Evolutionary conservation across 2,888 invertebrate genomes (phyloP), one percentile per base, ranked within the genome.

Genomic region (Scelioninae gen. 2): DNA sequence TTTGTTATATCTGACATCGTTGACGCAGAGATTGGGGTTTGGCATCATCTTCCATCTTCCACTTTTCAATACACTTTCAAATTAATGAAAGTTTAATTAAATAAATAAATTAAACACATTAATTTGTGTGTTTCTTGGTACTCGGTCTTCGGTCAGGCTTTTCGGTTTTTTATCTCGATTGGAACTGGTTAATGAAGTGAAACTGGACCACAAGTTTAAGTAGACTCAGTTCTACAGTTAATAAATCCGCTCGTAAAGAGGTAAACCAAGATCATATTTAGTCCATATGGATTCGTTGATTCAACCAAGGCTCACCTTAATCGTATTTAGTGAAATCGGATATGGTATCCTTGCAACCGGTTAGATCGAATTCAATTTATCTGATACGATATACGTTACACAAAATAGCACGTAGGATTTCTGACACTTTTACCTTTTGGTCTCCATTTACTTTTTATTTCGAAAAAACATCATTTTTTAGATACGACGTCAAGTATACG

Each of bases 1-100:
- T 69, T 69, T 53, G 68, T 53, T 53, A 46, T 53, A 60, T 53
- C 68, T 60, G 22, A 53, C 37, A 45, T 55, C 65, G 15, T 16
- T 22, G 52, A 39, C 9, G 1, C 19, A 48, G 46, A 28, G 45
- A 45, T 53, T 28, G 2, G 35, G 13, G 22, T 43, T n/a, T n/a
- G 9, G 13, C 1, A 43, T 50, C 31, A 19, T 41, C 28, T 39
- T 2, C 61, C 28, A 50, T 33, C 61, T 50, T 7, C n/a, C 41
- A 41, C 6, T 33, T 63, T 63, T 39, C 31, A 41, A 18, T 45
- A 35, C 16, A 41, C 31, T 18, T 18, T 43, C 41, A 45, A 43
- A 61, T 50, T n/a, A n/a, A n/a, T n/a, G n/a, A n/a, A n/a, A n/a
- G n/a, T n/a, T n/a, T n/a, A n/a, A n/a, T n/a, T n/a, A n/a, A n/a